Conservation (phyloP, 2,888 invertebrate species). For the Glyphotaelius pellucidus region DNA sequence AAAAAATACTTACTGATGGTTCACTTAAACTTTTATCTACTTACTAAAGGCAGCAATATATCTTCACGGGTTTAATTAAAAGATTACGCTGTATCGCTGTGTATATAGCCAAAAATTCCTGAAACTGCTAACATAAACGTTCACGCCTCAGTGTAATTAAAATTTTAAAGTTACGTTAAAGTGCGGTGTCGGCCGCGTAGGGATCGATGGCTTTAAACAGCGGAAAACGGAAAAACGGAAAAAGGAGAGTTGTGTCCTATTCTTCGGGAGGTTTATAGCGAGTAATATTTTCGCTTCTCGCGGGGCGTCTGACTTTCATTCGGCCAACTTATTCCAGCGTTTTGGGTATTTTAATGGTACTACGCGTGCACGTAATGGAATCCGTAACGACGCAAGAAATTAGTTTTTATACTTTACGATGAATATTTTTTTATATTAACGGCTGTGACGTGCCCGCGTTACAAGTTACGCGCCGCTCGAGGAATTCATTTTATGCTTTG, state of each 20-base stretch:
- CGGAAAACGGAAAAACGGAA: constrained; percentile 9
- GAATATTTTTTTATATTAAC: constrained; percentile 32
- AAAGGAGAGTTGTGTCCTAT: constrained; percentile 17
- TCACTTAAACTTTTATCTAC: constrained; percentile 26
- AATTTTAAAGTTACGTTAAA: constrained; percentile 29
- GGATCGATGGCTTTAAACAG: constrained; percentile 30
- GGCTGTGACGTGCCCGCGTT: constrained; percentile 28
- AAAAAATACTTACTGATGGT: constrained; percentile 19
- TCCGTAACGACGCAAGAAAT: constrained; percentile 14
- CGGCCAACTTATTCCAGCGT: background rate
- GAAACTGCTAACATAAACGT: constrained; percentile 25
- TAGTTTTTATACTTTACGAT: constrained; percentile 26
- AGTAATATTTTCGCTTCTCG: constrained; percentile 12
- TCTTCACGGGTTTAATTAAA: constrained; percentile 40
- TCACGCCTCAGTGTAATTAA: constrained; percentile 48
- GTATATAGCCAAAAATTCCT: constrained; percentile 45
- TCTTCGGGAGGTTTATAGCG: constrained; percentile 16
- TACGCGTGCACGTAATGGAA: constrained; percentile 17
- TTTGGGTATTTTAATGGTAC: constrained; percentile 26
- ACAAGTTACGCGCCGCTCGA: background rate
- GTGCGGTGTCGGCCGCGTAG: background rate
- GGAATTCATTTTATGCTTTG: background rate
- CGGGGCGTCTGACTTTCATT: constrained; percentile 8
- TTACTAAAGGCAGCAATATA: constrained; percentile 42
- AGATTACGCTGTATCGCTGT: constrained; percentile 44